Base-by-base conservation (phyloP, 1,140 invertebrate genomes). In the Helicoverpa armigera region DNA sequence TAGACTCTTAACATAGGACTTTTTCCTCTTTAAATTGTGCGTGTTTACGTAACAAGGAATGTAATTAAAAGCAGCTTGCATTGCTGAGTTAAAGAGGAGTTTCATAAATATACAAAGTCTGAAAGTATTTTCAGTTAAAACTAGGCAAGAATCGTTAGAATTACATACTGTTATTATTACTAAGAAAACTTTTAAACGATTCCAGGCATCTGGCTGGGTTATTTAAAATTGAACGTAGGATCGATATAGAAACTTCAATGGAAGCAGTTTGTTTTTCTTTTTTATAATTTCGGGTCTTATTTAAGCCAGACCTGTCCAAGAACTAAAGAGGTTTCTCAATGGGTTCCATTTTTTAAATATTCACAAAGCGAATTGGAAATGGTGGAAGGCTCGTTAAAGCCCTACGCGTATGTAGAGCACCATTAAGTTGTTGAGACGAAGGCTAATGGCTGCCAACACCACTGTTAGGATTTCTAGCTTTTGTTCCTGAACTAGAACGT, bases 361-460 rank as follows among this genome's bases (percentile, higher is more conserved):
- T 81, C 79, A 83, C 82, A 87, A 84, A 84, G 73, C 80, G 86
- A 83, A 88, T 84, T 83, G 79, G 81, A 63, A 79, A 82, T 82
- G 77, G 51, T 69, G 73, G 60, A 75, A 63, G 60, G 54, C 72
- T 82, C 77, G 77, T 82, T 70, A 79, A 65, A 72, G 76, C 76
- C 12, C 74, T 72, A 63, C 76, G 79, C 80, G 60, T 81, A 82
- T 76, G 81, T 70, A 63, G 80, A 58, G 82, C 83, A 83, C 88
- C 91, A 92, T 94, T 92, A 94, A 87, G 90, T 89, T 86, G 89
- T 94, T 87, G 88, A 94, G 92, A 94, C 92, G 88, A 85, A 87
- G 87, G 87, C 90, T 92, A 92, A 94, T 90, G 90, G 90, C 87
- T 83, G 83, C 75, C 84, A 77, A 85, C 85, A 86, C 85, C 81